These are phyloP conservation scores for Haemorhous mexicanus DNA, from an alignment of 2,113 vertebrate genomes.

Conservation along the genomic window DNA sequence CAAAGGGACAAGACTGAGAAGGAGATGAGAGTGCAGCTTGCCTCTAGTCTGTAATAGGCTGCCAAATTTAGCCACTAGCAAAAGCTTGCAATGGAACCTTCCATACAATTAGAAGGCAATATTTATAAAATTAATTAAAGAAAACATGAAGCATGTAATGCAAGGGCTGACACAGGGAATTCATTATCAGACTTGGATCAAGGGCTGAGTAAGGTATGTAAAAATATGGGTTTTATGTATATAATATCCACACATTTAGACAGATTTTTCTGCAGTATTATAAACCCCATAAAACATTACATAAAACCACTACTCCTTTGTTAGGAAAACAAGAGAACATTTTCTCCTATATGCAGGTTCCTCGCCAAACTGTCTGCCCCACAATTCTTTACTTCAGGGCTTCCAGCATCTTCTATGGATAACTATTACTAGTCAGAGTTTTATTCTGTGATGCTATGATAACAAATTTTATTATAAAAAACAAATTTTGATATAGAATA, in stretches of 20 bases:
- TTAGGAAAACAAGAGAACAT: not conserved
- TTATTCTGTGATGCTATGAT: not conserved
- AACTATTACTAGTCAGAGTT: not conserved
- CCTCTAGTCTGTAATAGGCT: not conserved
- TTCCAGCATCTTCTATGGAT: not conserved
- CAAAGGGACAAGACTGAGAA: not conserved
- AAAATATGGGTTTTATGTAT: not conserved
- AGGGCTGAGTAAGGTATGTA: not conserved
- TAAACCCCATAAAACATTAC: not conserved
- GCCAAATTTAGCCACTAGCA: not conserved
- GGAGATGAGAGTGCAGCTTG: not conserved
- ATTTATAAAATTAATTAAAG: not conserved
- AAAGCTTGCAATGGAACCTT: not conserved
- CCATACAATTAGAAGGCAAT: not conserved
- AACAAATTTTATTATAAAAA: not conserved
- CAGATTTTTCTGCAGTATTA: not conserved
- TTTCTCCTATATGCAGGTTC: not conserved
- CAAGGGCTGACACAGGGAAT: not conserved
- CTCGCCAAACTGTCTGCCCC: not conserved
- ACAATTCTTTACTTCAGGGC: not conserved
- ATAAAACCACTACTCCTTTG: not conserved
- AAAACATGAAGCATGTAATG: not conserved
- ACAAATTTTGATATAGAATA: not conserved
- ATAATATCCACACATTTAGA: not conserved
- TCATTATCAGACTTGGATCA: not conserved